A percentile compares a stretch with the other conserved stretches of the same genome.
These are phyloP conservation scores for Neolamprologus kungweensis DNA, from an alignment of 2,113 vertebrate genomes.

Conservation along the genomic window DNA sequence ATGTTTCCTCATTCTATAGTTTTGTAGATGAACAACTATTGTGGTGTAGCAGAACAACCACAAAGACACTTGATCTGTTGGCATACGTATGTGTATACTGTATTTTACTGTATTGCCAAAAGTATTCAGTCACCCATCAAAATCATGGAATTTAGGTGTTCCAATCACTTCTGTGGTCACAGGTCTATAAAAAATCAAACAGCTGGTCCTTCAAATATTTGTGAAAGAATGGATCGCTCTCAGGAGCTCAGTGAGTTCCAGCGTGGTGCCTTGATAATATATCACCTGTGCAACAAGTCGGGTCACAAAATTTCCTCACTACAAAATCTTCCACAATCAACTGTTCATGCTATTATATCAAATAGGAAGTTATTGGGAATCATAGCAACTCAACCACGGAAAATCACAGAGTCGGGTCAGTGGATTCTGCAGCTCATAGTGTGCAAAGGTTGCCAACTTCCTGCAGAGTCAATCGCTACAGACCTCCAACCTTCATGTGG, in stretches of 20 bases:
- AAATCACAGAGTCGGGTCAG: background rate
- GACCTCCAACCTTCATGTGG: background rate
- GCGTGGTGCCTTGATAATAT: background rate
- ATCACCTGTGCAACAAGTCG: background rate
- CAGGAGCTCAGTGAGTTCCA: background rate
- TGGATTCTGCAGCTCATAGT: background rate
- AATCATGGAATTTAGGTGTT: background rate
- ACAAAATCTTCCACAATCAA: background rate
- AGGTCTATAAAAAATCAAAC: background rate
- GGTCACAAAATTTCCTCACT: background rate
- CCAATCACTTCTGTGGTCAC: background rate
- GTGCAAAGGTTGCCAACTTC: background rate
- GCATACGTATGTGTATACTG: background rate
- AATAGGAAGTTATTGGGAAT: background rate
- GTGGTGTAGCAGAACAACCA: background rate
- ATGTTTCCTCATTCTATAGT: rapidly evolving
- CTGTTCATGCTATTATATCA: background rate
- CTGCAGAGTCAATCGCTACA: background rate
- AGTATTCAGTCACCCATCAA: background rate
- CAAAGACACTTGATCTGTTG: background rate
- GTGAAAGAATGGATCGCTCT: background rate
- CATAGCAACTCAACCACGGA: background rate
- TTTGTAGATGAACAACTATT: background rate
- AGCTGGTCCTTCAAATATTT: background rate
- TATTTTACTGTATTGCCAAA: background rate